Conservation (phyloP, 2,888 invertebrate genomes). For the Agonopterix heracliana region DNA sequence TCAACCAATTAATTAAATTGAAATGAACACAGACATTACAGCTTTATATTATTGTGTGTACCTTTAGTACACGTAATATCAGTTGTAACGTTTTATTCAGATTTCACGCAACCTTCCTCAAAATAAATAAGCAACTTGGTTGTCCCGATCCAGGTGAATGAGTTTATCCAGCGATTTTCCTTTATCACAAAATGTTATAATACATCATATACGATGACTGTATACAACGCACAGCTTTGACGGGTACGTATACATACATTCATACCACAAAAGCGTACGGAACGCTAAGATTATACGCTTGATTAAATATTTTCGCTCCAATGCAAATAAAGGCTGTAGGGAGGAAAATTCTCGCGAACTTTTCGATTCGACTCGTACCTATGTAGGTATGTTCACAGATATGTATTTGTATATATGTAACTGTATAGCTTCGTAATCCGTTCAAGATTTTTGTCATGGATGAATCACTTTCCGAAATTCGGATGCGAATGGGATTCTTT, state of each 20-base stretch:
- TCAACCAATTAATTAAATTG: no score
- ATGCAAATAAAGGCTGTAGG: constrained; percentile 63
- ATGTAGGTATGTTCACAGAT: not conserved
- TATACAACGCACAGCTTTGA: constrained; percentile 22
- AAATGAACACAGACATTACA: no score
- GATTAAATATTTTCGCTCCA: constrained; percentile 74
- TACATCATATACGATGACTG: constrained; percentile 14
- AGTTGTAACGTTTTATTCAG: no score
- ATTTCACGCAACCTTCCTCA: no score
- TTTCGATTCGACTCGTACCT: constrained; percentile 37
- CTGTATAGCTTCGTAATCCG: constrained; percentile 3
- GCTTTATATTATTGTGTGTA: no score
- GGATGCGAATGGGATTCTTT: constrained; percentile 3
- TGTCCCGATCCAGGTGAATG: not conserved
- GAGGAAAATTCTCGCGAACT: constrained; percentile 44
- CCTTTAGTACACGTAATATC: no score
- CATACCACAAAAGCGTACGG: constrained; percentile 56
- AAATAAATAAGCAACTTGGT: not conserved
- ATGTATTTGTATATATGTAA: not conserved
- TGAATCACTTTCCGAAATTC: constrained; percentile 5
- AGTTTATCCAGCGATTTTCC: not conserved
- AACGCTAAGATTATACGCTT: constrained; percentile 69
- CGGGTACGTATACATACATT: constrained; percentile 36
- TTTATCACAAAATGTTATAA: not conserved
- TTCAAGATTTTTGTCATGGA: constrained; percentile 2